Conservation (phyloP, 1,140 invertebrate species). For the Archegozetes longisetosus region DNA sequence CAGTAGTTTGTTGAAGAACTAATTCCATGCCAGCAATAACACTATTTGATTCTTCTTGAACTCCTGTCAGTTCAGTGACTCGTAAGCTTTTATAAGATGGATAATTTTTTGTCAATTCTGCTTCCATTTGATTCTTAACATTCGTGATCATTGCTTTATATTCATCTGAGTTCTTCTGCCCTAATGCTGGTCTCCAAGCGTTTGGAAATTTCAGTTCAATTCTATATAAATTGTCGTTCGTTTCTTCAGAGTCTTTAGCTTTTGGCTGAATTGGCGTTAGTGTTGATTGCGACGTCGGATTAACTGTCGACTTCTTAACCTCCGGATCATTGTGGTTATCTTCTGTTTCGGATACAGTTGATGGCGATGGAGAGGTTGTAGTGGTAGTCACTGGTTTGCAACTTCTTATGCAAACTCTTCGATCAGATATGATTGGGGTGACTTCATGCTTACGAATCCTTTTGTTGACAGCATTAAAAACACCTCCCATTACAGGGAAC, state of each 20-base stretch:
- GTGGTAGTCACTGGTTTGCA: conserved; percentile 13
- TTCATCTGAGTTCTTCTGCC: conserved; percentile 2
- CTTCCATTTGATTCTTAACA: conserved; percentile 31
- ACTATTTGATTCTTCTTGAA: background rate
- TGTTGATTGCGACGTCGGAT: background rate
- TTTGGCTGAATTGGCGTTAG: background rate
- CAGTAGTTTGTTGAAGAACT: background rate
- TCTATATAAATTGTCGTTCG: background rate
- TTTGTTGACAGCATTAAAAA: conserved; percentile 63
- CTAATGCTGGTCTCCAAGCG: background rate
- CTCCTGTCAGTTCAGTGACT: conserved; percentile 17
- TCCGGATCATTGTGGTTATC: background rate
- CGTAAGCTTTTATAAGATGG: conserved; percentile 51
- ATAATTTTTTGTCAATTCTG: conserved; percentile 66
- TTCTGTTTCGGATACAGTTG: background rate
- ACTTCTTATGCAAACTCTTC: conserved; percentile 55
- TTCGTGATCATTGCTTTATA: conserved; percentile 4
- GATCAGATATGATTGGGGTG: conserved; percentile 54
- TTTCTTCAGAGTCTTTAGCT: background rate
- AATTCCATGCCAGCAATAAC: conserved; percentile 6
- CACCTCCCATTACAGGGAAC: conserved; percentile 68
- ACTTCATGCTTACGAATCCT: conserved; percentile 63
- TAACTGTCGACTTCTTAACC: background rate
- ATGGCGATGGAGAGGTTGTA: background rate
- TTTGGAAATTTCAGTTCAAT: conserved; percentile 13